Conservation (phyloP, 37 sponge, comb jelly and placozoan genomes). For the Halisarca cf. caerulea region DNA sequence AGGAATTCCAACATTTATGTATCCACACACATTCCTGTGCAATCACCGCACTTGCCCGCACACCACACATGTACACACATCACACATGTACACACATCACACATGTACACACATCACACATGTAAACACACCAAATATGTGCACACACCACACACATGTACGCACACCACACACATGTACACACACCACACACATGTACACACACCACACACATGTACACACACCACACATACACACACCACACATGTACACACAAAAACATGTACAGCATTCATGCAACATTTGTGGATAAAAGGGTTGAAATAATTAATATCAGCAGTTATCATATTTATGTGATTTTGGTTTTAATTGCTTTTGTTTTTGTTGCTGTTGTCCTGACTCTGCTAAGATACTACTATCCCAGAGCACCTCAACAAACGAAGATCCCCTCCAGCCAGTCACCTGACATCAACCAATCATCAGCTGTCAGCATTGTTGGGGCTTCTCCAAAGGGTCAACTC, state of each 20-base stretch:
- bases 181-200: too few relatives aligned
- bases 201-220: too few relatives aligned
- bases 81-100: neutral
- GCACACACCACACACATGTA: too few relatives aligned
- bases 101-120: neutral
- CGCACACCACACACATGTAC: too few relatives aligned
- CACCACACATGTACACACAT: neutral
- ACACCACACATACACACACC: too few relatives aligned
- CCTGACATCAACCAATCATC: neutral
- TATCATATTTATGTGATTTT: too few relatives aligned
- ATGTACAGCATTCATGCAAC: too few relatives aligned
- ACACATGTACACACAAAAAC: too few relatives aligned
- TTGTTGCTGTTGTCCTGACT: neutral
- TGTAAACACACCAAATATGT: too few relatives aligned
- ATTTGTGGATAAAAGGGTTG: too few relatives aligned
- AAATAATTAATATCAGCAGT: too few relatives aligned
- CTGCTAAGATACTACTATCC: constrained; percentile 36
- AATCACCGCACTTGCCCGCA: neutral
- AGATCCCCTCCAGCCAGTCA: neutral
- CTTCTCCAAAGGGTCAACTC: neutral
- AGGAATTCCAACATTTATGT: constrained; percentile 74
- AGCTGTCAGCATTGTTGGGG: neutral
- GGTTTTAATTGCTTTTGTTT: too few relatives aligned
- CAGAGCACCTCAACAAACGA: neutral
- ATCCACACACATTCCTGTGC: constrained; percentile 31